Evolutionary conservation across 1,140 invertebrate genomes (phyloP), one percentile per base, ranked within the genome.

Genomic region (Sitodiplosis mosellana): DNA sequence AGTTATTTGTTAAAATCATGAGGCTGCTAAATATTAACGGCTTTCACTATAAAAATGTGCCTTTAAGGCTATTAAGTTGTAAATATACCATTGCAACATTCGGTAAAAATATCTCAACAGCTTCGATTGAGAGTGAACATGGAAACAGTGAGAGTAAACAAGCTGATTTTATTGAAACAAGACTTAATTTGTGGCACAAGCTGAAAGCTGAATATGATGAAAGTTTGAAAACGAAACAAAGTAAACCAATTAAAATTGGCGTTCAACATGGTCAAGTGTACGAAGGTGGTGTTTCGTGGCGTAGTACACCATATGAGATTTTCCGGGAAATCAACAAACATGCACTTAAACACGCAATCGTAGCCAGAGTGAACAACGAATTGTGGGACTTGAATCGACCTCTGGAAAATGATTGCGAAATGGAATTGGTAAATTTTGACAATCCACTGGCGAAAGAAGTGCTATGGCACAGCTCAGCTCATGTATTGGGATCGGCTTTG

Each of bases 391-490:
- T 99, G 33, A 94, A 99, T 61, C 72, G 96, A 54, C 93, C 94
- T 5, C 69, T 99, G 18, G 94, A 99, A 69, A 64, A 55, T 7
- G 79, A 84, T 64, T 87, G 83, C 58, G 78, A 72, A 46, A 62
- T 99, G 20, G 75, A 95, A 54, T 66, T 99, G 0, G 65, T 99
- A 0, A 94, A 95, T 57, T 98, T 99, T 71, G 89, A 97, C 57
- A 80, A 96, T 67, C 78, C 87, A 27, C 93, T 98, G 60, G 90
- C 84, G 27, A 81, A 91, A 60, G 80, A 88, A 56, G 95, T 99
- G 0, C 99, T 98, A 65, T 99, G 95, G 95, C 95, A 99, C 66
- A 97, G 93, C 0, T 91, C 91, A 21, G 96, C 96, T 33, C 96
- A 99, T 63, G 81, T 99, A 56, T 70, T 99, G 33, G 96, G 96